phyloP scores from a whole-genome alignment of 1,140 invertebrate species.

The Meteorus sp. region DNA sequence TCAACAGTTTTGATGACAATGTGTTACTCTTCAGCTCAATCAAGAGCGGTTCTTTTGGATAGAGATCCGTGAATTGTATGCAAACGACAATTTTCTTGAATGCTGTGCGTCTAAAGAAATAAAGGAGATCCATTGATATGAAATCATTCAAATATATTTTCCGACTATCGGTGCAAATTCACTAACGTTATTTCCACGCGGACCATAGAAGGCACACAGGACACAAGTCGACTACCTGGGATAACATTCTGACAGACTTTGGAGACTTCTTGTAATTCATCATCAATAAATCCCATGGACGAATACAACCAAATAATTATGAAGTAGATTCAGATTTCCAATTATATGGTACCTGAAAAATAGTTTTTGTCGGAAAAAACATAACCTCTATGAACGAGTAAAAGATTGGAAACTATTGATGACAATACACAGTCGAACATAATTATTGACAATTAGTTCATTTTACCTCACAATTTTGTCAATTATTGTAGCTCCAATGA shows the following conservation, averaged over 20 bases:
- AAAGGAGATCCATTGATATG: neutral
- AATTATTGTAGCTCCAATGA: too few species aligned
- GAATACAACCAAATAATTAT: too few species aligned
- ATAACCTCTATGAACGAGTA: too few species aligned
- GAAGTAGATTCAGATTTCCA: too few species aligned
- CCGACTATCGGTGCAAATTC: neutral
- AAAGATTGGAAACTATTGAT: too few species aligned
- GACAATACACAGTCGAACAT: too few species aligned
- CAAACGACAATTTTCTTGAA: slow-evolving; percentile 68
- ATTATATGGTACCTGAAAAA: too few species aligned
- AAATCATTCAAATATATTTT: neutral
- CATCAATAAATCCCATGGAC: slow-evolving; percentile 66
- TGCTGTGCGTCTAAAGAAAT: slow-evolving; percentile 59
- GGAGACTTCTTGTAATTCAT: slow-evolving; percentile 68
- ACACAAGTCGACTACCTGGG: slow-evolving; percentile 66
- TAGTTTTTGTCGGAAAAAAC: too few species aligned
- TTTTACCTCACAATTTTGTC: too few species aligned
- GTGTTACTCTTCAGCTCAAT: slow-evolving; percentile 77
- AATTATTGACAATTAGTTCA: too few species aligned
- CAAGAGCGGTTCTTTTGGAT: slow-evolving; percentile 63
- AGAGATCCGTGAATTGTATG: slow-evolving; percentile 68
- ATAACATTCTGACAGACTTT: slow-evolving; percentile 67
- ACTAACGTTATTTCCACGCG: slow-evolving; percentile 69
- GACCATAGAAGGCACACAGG: slow-evolving; percentile 68
- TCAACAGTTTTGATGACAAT: slow-evolving; percentile 66